Conservation (phyloP, 2,797 vertebrate species). For the Tokudaia tokunoshimensis region DNA sequence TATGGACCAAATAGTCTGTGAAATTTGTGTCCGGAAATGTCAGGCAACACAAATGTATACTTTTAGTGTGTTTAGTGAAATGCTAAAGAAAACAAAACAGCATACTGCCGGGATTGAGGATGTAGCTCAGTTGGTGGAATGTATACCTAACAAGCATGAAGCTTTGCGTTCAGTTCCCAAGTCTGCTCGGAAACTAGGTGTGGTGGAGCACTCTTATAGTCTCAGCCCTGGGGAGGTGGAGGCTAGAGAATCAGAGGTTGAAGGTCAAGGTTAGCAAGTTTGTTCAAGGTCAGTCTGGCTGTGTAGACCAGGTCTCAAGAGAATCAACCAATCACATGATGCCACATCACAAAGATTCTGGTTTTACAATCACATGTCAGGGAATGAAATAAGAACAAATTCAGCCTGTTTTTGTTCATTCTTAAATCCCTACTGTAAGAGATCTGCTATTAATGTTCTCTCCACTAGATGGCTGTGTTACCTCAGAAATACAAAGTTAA, state of each 20-base stretch:
- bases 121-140: too few species aligned
- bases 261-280: not conserved
- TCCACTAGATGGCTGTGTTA: conserved; percentile 77
- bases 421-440: not conserved
- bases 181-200: too few species aligned
- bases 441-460: conserved; percentile 8
- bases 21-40: conserved; percentile 40
- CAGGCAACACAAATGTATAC: not conserved
- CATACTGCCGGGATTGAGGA: too few species aligned
- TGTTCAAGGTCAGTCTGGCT: not conserved
- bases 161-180: not conserved
- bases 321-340: not conserved
- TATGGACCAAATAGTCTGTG: not conserved
- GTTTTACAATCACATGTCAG: not conserved
- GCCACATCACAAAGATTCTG: not conserved
- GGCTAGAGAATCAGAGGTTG: not conserved
- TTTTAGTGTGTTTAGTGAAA: not conserved
- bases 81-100: not conserved
- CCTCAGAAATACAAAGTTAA: conserved; percentile 16
- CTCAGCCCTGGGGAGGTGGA: not conserved
- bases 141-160: too few species aligned
- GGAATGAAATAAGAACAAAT: not conserved
- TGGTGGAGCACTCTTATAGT: fast-evolving
- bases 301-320: not conserved
- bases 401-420: conserved; percentile 30